These are phyloP conservation scores for Hapalemur alaotrensis DNA, from an alignment of 2,797 vertebrate species.

Conservation along the genomic window DNA sequence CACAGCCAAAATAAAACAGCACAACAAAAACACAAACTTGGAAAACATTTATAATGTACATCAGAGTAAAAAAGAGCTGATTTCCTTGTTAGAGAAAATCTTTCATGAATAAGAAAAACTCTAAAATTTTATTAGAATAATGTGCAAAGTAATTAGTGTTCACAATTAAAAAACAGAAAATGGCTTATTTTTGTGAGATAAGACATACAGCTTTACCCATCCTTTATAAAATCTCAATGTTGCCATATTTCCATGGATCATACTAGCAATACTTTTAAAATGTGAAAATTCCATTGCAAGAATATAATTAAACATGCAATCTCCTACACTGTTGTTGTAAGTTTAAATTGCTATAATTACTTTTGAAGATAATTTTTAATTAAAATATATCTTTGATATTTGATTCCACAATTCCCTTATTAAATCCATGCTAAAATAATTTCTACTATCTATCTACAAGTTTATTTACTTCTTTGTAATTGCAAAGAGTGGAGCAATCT, in stretches of 20 bases:
- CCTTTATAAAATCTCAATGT: not conserved
- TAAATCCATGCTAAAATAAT: not conserved
- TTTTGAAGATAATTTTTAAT: not conserved
- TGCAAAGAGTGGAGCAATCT: not conserved
- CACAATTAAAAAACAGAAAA: not conserved
- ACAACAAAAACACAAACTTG: not conserved
- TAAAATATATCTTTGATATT: not conserved
- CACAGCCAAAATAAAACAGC: not conserved
- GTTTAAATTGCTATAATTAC: not conserved
- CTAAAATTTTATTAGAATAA: not conserved
- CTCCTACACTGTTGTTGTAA: not conserved
- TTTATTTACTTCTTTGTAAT: not conserved
- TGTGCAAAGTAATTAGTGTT: not conserved
- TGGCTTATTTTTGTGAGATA: not conserved
- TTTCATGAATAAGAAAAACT: not conserved
- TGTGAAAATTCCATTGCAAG: not conserved
- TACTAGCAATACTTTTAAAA: not conserved
- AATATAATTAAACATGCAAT: not conserved
- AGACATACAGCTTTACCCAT: not conserved
- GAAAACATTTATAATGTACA: not conserved
- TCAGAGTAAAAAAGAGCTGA: not conserved
- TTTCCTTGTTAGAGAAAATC: not conserved
- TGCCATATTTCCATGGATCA: not conserved
- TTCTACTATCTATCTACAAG: not conserved
- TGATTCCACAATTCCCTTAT: not conserved